A percentile compares a stretch with the other conserved stretches of the same genome.
phyloP scores from a whole-genome alignment of 2,797 vertebrate genomes.

The Lepilemur septentrionalis region DNA sequence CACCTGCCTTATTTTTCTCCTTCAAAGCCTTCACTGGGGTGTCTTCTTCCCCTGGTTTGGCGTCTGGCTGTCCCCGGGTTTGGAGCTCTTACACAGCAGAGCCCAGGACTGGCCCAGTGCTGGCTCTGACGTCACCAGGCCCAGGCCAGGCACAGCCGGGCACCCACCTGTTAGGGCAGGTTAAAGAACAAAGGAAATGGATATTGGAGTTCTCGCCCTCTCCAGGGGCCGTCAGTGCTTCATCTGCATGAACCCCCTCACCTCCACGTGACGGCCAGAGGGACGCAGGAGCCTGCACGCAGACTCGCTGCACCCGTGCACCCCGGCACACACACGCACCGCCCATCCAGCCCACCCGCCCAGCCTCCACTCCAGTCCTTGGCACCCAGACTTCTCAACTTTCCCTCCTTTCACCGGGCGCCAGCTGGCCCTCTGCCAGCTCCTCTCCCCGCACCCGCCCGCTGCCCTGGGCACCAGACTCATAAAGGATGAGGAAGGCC shows the following conservation, averaged over 20 bases:
- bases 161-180: no score
- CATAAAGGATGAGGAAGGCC: slow-evolving; percentile 67
- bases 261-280: accelerated
- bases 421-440: slow-evolving; percentile 58
- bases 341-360: neutral
- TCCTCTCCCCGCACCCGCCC: neutral
- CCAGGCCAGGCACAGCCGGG: neutral
- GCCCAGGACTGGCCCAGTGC: neutral
- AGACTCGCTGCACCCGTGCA: no score
- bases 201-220: neutral
- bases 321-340: neutral
- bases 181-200: neutral
- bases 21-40: neutral
- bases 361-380: neutral
- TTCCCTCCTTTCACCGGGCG: slow-evolving; percentile 56
- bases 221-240: accelerated
- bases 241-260: neutral
- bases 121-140: neutral
- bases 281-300: accelerated
- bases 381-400: slow-evolving; percentile 56
- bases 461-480: slow-evolving; percentile 66
- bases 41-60: neutral
- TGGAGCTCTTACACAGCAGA: neutral
- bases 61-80: neutral
- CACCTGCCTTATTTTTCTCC: neutral